Conservation (phyloP, 2,888 invertebrate species). For the Zonitis immaculata region DNA sequence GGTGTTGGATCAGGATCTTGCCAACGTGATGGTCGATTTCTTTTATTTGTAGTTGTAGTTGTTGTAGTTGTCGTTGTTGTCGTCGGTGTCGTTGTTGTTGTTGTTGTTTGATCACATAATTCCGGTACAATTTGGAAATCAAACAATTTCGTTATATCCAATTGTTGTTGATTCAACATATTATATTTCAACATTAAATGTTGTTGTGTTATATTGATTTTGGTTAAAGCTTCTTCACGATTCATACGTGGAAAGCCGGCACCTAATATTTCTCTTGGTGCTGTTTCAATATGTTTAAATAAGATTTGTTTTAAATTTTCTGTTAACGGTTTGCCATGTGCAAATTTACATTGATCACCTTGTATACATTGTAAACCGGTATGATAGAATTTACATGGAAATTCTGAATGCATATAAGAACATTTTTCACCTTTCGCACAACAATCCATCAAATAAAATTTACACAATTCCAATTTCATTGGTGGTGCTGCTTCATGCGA, state of each 20-base stretch:
- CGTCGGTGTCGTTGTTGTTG: constrained; percentile 10
- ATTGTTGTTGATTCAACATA: constrained; percentile 33
- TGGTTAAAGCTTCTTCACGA: constrained; percentile 64
- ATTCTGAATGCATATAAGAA: constrained; percentile 93
- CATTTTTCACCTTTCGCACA: constrained; percentile 95
- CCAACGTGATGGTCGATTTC: constrained; percentile 46
- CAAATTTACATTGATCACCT: constrained; percentile 83
- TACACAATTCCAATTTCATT: constrained; percentile 90
- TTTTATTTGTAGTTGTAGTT: constrained; percentile 17
- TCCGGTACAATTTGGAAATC: too few species aligned
- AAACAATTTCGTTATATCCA: too few species aligned
- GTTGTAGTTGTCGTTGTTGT: constrained; percentile 15
- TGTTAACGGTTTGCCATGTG: constrained; percentile 81
- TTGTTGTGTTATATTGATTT: constrained; percentile 52
- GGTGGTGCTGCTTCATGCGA: constrained; percentile 79
- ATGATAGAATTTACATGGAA: constrained; percentile 96
- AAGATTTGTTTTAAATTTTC: constrained; percentile 57
- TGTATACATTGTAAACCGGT: constrained; percentile 81
- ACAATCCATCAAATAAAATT: constrained; percentile 93
- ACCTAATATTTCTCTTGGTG: constrained; percentile 87
- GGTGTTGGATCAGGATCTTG: constrained; percentile 41
- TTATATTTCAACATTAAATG: constrained; percentile 49
- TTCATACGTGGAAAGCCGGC: constrained; percentile 74
- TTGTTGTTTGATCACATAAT: constrained; percentile 16
- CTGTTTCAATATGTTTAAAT: constrained; percentile 77